phyloP scores from a whole-genome alignment of 1,140 invertebrate species.

The Campoletis sonorensis region DNA sequence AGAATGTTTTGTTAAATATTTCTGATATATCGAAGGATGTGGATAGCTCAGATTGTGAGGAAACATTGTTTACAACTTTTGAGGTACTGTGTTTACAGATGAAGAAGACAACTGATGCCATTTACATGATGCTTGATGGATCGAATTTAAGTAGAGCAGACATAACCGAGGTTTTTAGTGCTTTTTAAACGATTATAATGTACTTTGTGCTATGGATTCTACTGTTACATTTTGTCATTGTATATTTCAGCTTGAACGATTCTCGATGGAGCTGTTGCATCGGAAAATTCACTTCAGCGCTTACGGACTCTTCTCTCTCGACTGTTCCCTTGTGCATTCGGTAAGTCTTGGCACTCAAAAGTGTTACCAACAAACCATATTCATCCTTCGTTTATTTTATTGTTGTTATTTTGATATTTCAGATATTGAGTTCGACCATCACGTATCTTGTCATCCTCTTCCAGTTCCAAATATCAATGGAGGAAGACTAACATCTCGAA shows the following conservation, averaged over 20 bases:
- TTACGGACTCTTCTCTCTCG: conserved; percentile 55
- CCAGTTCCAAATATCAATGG: no score
- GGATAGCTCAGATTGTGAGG: no score
- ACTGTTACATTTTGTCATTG: neutral
- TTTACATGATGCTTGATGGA: conserved; percentile 2
- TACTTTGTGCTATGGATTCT: neutral
- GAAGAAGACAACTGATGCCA: conserved; percentile 21
- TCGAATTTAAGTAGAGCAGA: conserved; percentile 15
- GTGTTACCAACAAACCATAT: no score
- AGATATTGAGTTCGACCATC: no score
- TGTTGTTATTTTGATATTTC: no score
- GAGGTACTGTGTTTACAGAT: conserved; percentile 19
- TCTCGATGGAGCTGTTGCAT: conserved; percentile 56
- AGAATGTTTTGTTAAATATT: no score
- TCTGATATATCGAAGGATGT: no score
- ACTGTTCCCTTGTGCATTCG: conserved; percentile 55
- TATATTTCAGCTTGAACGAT: conserved; percentile 54
- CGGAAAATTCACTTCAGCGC: conserved; percentile 58
- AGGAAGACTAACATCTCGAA: no score
- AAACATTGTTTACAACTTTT: neutral
- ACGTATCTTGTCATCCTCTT: no score
- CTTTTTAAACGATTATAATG: neutral
- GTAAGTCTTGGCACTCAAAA: conserved; percentile 46
- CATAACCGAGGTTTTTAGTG: neutral
- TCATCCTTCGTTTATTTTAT: neutral